These are phyloP conservation scores for Sorex araneus DNA, from an alignment of 2,113 vertebrate genomes.

Conservation along the genomic window DNA sequence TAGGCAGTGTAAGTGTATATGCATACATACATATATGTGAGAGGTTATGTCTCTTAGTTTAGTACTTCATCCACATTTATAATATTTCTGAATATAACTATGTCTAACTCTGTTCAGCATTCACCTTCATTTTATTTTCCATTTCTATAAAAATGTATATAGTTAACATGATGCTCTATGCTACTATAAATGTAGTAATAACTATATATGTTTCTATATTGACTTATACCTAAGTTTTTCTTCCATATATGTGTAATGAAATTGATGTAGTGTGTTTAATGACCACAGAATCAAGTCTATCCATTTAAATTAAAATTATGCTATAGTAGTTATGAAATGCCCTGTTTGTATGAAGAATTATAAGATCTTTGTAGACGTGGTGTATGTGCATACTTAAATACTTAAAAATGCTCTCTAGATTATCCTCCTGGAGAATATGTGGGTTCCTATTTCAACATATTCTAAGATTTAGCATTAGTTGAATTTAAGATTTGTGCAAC, in stretches of 20 bases:
- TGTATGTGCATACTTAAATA: conserved; percentile 28
- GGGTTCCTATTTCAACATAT: conserved; percentile 38
- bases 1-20: neutral
- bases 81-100: neutral
- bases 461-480: conserved; percentile 62
- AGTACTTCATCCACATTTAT: conserved; percentile 49
- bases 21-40: neutral
- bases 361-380: conserved; percentile 25
- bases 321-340: neutral
- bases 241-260: neutral
- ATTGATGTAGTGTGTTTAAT: neutral
- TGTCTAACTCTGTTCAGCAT: neutral
- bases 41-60: neutral
- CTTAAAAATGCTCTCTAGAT: conserved; percentile 25
- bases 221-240: neutral
- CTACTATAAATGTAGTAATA: neutral
- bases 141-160: neutral
- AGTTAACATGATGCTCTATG: neutral
- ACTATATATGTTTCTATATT: neutral
- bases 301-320: conserved; percentile 8
- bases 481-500: conserved; percentile 51
- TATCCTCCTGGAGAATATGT: conserved; percentile 9
- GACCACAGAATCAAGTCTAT: neutral
- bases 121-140: neutral
- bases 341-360: neutral